phyloP scores from a whole-genome alignment of 2,888 invertebrate genomes.

The Heliconius cydno region DNA sequence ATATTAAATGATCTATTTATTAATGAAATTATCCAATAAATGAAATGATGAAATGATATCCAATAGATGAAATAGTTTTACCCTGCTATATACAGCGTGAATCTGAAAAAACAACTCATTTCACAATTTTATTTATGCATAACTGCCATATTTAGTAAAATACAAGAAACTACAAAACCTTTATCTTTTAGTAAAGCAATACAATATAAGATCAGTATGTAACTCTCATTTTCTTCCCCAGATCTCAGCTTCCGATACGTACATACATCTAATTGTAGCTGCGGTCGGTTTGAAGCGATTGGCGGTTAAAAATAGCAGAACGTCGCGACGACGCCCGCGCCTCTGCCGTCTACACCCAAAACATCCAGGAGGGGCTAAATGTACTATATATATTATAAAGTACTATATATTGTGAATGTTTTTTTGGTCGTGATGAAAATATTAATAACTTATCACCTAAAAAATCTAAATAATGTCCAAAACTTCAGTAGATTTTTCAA shows the following conservation, averaged over 20 bases:
- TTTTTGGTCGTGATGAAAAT: too few relatives aligned
- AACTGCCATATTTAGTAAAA: not conserved
- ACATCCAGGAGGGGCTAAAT: constrained; percentile 29
- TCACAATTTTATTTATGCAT: not conserved
- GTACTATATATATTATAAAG: not conserved
- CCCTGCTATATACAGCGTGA: too few relatives aligned
- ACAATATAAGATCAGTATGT: not conserved
- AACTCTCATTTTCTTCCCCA: constrained; percentile 4
- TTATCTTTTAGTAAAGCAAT: not conserved
- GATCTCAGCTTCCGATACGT: constrained; percentile 13
- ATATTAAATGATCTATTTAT: too few relatives aligned
- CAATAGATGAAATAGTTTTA: too few relatives aligned
- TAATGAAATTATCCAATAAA: too few relatives aligned
- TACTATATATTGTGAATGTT: not conserved
- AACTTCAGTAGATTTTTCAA: too few relatives aligned
- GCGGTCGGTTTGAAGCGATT: constrained; percentile 29
- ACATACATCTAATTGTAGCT: constrained; percentile 21
- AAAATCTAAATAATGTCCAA: too few relatives aligned
- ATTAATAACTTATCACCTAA: too few relatives aligned
- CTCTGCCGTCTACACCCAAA: constrained; percentile 35
- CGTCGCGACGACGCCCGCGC: constrained; percentile 43
- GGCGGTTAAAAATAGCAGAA: constrained; percentile 42
- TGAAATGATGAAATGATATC: too few relatives aligned
- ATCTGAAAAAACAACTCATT: too few relatives aligned
- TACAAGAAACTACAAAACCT: not conserved